Percentiles rank a stretch among this genome's conserved stretches.
These are phyloP conservation scores for Varecia variegata DNA, from an alignment of 2,797 vertebrate species.

Conservation along the genomic window DNA sequence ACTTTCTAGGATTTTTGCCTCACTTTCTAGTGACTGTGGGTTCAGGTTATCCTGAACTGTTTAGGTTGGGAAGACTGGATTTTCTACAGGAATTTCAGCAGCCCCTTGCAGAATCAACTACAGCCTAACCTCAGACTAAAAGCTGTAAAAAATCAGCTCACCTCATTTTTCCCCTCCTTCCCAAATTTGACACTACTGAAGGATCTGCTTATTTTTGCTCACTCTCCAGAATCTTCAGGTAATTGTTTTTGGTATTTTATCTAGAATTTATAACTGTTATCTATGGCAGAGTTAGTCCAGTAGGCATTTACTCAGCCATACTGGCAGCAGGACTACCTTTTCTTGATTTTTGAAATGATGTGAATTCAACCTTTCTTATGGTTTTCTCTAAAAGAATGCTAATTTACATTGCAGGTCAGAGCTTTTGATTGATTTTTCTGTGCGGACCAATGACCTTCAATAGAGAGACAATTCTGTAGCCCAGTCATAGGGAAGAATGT, in stretches of 20 bases:
- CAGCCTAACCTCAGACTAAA: neutral
- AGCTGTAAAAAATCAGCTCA: conserved; percentile 8
- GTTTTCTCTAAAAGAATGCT: conserved; percentile 58
- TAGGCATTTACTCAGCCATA: neutral
- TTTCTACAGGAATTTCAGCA: conserved; percentile 19
- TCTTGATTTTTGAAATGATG: conserved; percentile 48
- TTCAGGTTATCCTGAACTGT: neutral
- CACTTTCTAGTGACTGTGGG: neutral
- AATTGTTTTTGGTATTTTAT: neutral
- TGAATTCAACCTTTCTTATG: conserved; percentile 12
- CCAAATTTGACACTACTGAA: neutral
- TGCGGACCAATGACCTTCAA: conserved; percentile 56
- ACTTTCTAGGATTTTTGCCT: neutral
- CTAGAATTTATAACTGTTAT: neutral
- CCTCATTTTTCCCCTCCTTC: neutral
- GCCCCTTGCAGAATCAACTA: neutral
- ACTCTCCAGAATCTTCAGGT: neutral
- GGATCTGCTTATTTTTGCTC: neutral
- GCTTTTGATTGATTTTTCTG: conserved; percentile 59
- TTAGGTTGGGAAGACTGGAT: neutral
- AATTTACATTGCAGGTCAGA: conserved; percentile 57
- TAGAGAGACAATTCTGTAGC: conserved; percentile 33
- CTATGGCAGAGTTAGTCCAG: neutral
- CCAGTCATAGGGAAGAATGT: conserved; percentile 19
- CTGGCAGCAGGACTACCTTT: neutral